Percentiles rank a stretch among this genome's conserved stretches.
Evolutionary conservation across 1,140 invertebrate species (phyloP).

Genomic region (Lepidotrigona ventralis): DNA sequence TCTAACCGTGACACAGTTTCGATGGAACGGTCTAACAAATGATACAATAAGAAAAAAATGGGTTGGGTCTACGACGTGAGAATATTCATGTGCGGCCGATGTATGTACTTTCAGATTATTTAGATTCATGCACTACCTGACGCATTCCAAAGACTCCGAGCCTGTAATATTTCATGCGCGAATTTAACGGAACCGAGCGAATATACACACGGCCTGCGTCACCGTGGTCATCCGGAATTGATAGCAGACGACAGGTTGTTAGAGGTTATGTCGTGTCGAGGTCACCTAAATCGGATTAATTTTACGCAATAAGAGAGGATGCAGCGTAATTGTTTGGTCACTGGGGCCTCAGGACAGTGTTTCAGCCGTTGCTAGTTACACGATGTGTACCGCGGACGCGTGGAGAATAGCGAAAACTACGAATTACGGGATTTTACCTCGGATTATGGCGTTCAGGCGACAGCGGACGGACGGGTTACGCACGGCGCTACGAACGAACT

Average conservation of each 20-base stretch:
- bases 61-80: conserved; percentile 35
- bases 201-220: neutral
- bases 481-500: conserved; percentile 68
- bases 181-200: neutral
- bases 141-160: conserved; percentile 25
- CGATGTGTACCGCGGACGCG: conserved; percentile 72
- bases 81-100: neutral
- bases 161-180: conserved; percentile 19
- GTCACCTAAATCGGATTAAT: conserved; percentile 79
- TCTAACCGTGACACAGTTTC: conserved; percentile 9
- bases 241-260: conserved; percentile 27
- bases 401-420: conserved; percentile 67
- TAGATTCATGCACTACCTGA: conserved; percentile 37
- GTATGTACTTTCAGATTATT: neutral
- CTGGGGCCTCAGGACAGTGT: conserved; percentile 40
- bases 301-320: conserved; percentile 75
- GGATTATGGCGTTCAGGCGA: conserved; percentile 65
- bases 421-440: conserved; percentile 69
- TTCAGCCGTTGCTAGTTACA: conserved; percentile 39
- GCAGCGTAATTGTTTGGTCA: conserved; percentile 67
- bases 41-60: conserved; percentile 32
- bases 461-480: conserved; percentile 63
- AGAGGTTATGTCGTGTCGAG: conserved; percentile 71
- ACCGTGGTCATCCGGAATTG: conserved; percentile 18
- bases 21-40: neutral